Conservation (phyloP, 2,113 vertebrate genomes). For the Paratilapia polleni region DNA sequence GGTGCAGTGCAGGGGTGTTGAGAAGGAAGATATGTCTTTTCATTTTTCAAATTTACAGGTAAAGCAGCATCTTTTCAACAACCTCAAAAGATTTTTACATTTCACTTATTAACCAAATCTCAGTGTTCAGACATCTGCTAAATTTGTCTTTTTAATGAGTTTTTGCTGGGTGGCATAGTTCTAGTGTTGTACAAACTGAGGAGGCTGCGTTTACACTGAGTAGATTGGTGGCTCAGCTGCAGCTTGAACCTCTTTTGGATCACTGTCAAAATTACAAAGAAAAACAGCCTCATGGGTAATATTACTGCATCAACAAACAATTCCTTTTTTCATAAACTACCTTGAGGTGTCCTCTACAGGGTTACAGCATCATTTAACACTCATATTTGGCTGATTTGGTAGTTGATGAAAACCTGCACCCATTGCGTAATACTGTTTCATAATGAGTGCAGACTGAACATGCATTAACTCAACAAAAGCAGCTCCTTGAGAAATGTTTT, state of each 20-base stretch:
- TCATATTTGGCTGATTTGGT: slow-evolving; percentile 6
- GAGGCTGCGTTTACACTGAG: not conserved
- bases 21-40: too few species aligned
- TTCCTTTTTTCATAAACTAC: not conserved
- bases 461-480: slow-evolving; percentile 2
- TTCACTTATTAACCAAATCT: not conserved
- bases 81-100: not conserved
- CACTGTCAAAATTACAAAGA: slow-evolving; percentile 1
- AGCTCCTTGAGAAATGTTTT: slow-evolving; percentile 11
- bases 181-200: not conserved
- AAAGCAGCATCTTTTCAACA: too few species aligned
- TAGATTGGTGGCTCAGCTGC: slow-evolving; percentile 1
- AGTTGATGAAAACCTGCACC: not conserved
- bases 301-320: slow-evolving; percentile 14
- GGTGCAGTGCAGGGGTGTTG: too few species aligned
- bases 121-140: not conserved
- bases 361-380: not conserved
- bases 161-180: not conserved
- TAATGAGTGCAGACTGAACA: not conserved
- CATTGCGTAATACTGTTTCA: not conserved
- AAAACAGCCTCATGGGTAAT: not conserved
- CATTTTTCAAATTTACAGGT: too few species aligned
- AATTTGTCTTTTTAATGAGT: not conserved
- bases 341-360: not conserved
- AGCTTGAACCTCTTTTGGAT: not conserved